phyloP scores from a whole-genome alignment of 2,113 vertebrate genomes.

The Heterocephalus glaber region DNA sequence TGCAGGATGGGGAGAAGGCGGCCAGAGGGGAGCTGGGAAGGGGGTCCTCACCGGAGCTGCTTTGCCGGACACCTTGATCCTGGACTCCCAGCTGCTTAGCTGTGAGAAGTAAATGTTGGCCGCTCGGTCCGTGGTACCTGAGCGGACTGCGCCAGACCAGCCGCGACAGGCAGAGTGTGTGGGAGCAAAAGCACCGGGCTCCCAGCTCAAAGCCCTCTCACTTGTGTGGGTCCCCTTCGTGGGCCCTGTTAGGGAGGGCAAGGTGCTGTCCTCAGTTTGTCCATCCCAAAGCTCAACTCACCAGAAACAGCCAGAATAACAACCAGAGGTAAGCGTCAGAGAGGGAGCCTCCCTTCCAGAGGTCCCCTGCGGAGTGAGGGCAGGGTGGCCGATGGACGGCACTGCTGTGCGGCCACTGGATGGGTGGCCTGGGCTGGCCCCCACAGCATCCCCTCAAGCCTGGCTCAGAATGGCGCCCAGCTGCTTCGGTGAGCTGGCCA shows the following conservation, averaged over 20 bases:
- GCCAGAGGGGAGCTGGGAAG: too few species aligned
- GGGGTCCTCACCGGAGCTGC: background rate
- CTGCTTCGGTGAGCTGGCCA: too few species aligned
- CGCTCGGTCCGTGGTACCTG: accelerated
- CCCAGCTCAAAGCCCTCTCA: background rate
- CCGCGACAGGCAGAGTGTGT: background rate
- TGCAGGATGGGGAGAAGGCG: background rate
- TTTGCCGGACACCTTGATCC: too few species aligned
- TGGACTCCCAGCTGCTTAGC: background rate
- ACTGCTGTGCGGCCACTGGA: background rate
- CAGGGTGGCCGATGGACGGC: background rate
- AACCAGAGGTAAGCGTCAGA: accelerated
- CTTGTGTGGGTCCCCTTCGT: too few species aligned
- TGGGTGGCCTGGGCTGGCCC: slow-evolving; percentile 39
- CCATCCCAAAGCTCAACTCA: background rate
- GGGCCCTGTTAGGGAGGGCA: background rate
- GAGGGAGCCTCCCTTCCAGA: background rate
- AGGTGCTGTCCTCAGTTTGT: too few species aligned
- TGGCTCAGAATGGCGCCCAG: slow-evolving; percentile 53
- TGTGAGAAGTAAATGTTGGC: background rate
- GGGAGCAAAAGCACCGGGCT: background rate
- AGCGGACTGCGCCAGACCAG: background rate
- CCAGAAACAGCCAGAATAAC: background rate
- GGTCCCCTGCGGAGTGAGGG: background rate
- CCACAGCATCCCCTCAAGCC: background rate